phyloP scores from a whole-genome alignment of 35 echinoderm and acorn worm species.

The Diadema setosum region DNA sequence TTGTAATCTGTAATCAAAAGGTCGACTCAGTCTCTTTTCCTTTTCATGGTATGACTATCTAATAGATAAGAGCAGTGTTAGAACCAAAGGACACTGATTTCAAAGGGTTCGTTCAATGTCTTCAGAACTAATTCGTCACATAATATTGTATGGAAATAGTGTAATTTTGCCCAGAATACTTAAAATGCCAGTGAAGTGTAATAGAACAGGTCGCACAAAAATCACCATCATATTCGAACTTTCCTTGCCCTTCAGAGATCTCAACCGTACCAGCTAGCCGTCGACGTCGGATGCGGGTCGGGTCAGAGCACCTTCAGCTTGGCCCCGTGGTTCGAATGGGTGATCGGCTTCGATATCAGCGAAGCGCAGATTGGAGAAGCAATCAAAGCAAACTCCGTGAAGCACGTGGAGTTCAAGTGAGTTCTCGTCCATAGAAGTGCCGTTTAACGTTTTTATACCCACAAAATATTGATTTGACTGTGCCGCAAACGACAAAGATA shows the following conservation, averaged over 20 bases:
- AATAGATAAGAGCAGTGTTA: not conserved
- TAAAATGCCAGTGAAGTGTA: too few relatives aligned
- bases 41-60: too few relatives aligned
- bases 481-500: too few relatives aligned
- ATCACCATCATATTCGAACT: not conserved
- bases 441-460: too few relatives aligned
- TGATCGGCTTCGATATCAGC: constrained; percentile 68
- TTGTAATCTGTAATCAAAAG: too few relatives aligned
- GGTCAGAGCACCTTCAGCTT: constrained; percentile 57
- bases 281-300: constrained; percentile 79
- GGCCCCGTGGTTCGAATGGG: constrained; percentile 42
- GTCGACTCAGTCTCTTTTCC: too few relatives aligned
- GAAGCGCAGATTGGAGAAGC: constrained; percentile 42
- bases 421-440: too few relatives aligned
- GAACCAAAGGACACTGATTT: not conserved
- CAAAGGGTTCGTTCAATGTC: not conserved
- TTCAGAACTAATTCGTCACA: not conserved
- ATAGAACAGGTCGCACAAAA: too few relatives aligned
- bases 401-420: too few relatives aligned
- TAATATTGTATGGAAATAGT: not conserved
- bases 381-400: not conserved
- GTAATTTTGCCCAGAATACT: not conserved
- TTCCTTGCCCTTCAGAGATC: not conserved
- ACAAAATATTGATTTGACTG: too few relatives aligned
- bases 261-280: constrained; percentile 8